Conservation (phyloP, 1,140 invertebrate genomes). For the Zaprionus inermis region DNA sequence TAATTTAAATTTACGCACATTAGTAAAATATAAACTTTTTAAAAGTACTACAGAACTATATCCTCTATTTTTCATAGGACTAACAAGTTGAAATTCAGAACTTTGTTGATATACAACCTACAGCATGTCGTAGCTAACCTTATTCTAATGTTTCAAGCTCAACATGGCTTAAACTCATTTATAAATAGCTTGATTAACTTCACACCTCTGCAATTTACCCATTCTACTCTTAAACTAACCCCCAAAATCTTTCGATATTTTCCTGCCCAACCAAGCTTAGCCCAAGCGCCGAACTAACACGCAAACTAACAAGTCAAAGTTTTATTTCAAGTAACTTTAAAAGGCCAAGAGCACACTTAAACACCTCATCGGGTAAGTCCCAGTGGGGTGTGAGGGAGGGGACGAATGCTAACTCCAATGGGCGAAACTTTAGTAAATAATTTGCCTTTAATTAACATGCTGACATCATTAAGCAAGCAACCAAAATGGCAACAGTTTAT, state of each 20-base stretch:
- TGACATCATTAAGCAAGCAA: conserved; percentile 70
- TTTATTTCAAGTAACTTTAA: conserved; percentile 29
- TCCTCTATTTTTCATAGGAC: too few relatives aligned
- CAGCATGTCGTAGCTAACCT: too few relatives aligned
- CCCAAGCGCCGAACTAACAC: background rate
- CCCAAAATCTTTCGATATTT: too few relatives aligned
- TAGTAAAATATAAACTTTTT: too few relatives aligned
- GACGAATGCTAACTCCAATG: background rate
- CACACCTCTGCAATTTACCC: background rate
- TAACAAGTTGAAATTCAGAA: too few relatives aligned
- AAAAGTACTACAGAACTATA: too few relatives aligned
- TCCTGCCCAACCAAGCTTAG: background rate
- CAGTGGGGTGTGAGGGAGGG: background rate
- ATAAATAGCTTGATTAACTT: background rate
- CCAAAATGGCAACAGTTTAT: conserved; percentile 73
- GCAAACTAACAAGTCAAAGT: conserved; percentile 21
- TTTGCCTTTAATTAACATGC: conserved; percentile 78
- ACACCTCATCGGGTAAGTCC: conserved; percentile 30
- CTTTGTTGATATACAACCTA: too few relatives aligned
- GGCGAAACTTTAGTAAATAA: conserved; percentile 69
- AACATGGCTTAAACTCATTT: background rate
- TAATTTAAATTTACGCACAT: background rate
- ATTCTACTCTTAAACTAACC: background rate
- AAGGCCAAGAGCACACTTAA: conserved; percentile 33
- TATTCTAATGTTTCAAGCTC: too few relatives aligned